Conservation (phyloP, 2,888 invertebrate genomes). For the Nomada fucata region DNA sequence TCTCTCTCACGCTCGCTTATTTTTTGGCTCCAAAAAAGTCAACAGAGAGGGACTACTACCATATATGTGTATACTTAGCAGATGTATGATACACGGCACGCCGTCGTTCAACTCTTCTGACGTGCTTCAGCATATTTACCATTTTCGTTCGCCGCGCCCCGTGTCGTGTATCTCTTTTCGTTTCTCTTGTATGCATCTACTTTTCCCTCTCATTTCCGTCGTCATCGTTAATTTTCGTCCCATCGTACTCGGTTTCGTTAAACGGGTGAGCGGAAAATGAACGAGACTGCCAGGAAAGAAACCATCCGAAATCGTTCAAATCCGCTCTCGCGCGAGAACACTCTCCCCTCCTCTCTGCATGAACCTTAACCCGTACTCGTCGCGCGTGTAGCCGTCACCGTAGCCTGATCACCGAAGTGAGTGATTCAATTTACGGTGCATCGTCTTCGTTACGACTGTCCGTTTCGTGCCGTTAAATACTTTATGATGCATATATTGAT, state of each 20-base stretch:
- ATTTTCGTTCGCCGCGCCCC: constrained; percentile 70
- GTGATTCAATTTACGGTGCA: constrained; percentile 19
- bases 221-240: neutral
- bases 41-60: constrained; percentile 68
- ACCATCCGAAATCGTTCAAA: constrained; percentile 77
- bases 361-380: constrained; percentile 10
- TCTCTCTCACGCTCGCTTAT: constrained; percentile 38
- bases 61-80: constrained; percentile 62
- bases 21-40: constrained; percentile 55
- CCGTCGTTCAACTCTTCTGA: constrained; percentile 47
- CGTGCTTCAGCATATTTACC: constrained; percentile 75
- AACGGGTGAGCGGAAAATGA: constrained; percentile 78
- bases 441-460: neutral
- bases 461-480: constrained; percentile 7
- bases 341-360: neutral
- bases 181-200: constrained; percentile 4
- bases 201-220: neutral
- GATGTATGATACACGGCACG: constrained; percentile 58
- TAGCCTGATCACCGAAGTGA: constrained; percentile 6
- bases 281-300: constrained; percentile 79
- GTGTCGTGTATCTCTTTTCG: constrained; percentile 61
- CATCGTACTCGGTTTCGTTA: constrained; percentile 10
- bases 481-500: constrained; percentile 15
- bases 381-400: neutral
- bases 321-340: constrained; percentile 8